Percentiles rank a stretch among this genome's conserved stretches.
phyloP scores from a whole-genome alignment of 2,113 vertebrate genomes.

The Megaceryle torquata region DNA sequence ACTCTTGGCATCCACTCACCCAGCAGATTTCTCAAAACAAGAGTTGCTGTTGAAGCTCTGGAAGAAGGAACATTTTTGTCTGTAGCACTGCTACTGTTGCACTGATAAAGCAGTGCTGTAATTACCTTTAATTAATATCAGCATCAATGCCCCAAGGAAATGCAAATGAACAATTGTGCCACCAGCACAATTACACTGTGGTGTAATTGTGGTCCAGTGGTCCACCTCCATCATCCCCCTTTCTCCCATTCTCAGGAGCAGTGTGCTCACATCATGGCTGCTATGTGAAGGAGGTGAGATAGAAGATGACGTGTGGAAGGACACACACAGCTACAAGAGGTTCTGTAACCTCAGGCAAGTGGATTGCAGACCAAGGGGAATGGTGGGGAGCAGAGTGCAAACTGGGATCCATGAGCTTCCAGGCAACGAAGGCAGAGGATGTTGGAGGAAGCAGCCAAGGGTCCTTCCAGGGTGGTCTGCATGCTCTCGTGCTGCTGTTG shows the following conservation, averaged over 20 bases:
- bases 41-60: background rate
- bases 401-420: background rate
- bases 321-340: background rate
- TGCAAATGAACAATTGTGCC: conserved; percentile 12
- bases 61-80: conserved; percentile 36
- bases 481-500: background rate
- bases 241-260: background rate
- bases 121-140: conserved; percentile 75
- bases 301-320: background rate
- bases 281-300: background rate
- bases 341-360: background rate
- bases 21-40: conserved; percentile 42
- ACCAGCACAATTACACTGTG: background rate
- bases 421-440: background rate
- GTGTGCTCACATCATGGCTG: background rate
- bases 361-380: background rate
- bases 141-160: conserved; percentile 53
- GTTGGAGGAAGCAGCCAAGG: background rate
- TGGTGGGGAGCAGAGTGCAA: background rate
- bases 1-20: background rate
- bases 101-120: conserved; percentile 43
- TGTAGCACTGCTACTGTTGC: conserved; percentile 30
- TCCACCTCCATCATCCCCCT: background rate
- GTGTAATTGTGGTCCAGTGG: background rate
- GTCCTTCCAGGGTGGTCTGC: background rate